Conservation (phyloP, 2,113 vertebrate genomes). For the Tautogolabrus adspersus region DNA sequence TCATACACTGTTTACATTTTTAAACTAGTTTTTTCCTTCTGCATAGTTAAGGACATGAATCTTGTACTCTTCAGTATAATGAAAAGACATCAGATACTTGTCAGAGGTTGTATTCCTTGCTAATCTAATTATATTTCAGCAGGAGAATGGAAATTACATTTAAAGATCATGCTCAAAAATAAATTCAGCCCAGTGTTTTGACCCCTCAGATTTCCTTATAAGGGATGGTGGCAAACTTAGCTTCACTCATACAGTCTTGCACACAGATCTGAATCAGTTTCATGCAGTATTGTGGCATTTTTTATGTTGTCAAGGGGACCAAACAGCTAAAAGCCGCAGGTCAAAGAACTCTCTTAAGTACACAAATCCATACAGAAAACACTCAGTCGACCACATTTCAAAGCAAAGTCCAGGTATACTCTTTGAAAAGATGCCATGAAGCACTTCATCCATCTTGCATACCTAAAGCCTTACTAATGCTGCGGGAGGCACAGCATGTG, state of each 20-base stretch:
- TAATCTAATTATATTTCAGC: slow-evolving; percentile 37
- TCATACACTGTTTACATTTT: slow-evolving; percentile 1
- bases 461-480: slow-evolving; percentile 44
- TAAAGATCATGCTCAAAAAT: slow-evolving; percentile 19
- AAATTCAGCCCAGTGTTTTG: slow-evolving; percentile 2
- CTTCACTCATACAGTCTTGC: neutral
- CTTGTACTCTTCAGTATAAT: neutral
- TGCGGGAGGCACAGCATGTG: slow-evolving; percentile 38
- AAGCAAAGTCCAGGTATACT: slow-evolving; percentile 23
- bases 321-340: slow-evolving; percentile 5
- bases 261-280: neutral
- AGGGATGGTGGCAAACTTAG: neutral
- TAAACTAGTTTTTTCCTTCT: neutral
- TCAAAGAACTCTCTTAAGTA: slow-evolving; percentile 1
- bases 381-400: slow-evolving; percentile 13
- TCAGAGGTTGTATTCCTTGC: slow-evolving; percentile 39
- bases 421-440: slow-evolving; percentile 25
- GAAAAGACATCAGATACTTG: slow-evolving; percentile 25
- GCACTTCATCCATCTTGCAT: slow-evolving; percentile 28
- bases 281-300: neutral
- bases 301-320: neutral
- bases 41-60: slow-evolving; percentile 14
- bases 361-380: neutral
- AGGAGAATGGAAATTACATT: slow-evolving; percentile 45
- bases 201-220: neutral